Percentiles rank a stretch among this genome's conserved stretches.
Evolutionary conservation across 2,888 invertebrate genomes (phyloP).

Genomic region (Sisyra terminalis): DNA sequence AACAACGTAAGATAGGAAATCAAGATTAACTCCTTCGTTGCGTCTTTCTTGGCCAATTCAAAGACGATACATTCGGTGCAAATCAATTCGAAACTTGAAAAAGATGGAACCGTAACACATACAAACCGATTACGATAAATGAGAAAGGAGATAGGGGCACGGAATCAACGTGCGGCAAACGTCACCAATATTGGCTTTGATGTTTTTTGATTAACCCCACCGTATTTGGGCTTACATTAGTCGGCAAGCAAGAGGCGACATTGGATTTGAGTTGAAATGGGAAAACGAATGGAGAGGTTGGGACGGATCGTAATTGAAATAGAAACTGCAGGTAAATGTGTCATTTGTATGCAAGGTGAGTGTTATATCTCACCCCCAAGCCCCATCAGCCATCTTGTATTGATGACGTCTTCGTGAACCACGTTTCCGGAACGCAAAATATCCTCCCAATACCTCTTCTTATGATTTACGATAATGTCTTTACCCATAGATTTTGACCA

Average conservation of each 20-base stretch:
- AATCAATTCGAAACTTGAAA: background rate
- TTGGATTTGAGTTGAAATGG: no score
- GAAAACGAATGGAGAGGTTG: background rate
- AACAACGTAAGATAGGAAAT: no score
- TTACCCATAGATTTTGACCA: no score
- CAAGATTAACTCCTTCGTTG: no score
- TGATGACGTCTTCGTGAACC: no score
- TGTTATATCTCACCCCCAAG: slow-evolving; percentile 3
- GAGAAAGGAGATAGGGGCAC: background rate
- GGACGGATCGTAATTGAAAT: slow-evolving; percentile 2
- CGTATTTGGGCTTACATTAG: no score
- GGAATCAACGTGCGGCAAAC: background rate
- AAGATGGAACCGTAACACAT: background rate
- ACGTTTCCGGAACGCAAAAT: no score
- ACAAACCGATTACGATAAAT: background rate
- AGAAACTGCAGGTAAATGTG: slow-evolving; percentile 19
- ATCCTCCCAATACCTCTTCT: no score
- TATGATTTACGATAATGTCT: no score
- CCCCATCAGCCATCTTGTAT: no score
- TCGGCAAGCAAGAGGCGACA: no score
- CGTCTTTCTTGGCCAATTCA: no score
- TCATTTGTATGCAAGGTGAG: slow-evolving; percentile 26
- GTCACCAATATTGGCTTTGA: slow-evolving; percentile 6
- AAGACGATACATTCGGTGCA: background rate
- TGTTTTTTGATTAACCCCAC: slow-evolving; percentile 7